Conservation (phyloP, 30 jellyfish, hydroid and myxozoan species). For the Chrysaora quinquecirrha region DNA sequence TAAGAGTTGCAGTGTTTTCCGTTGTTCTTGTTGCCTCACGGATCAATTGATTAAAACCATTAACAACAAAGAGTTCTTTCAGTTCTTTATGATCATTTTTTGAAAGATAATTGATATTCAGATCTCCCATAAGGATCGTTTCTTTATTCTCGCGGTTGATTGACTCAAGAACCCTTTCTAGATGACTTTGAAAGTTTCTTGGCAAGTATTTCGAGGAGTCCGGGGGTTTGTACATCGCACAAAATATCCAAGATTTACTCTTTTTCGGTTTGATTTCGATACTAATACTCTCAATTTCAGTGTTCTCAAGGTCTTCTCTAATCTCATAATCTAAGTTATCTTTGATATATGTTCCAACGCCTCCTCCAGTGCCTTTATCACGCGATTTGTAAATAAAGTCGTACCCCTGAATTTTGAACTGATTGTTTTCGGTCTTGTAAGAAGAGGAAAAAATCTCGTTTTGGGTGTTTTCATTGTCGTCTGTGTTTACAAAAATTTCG, state of each 20-base stretch:
- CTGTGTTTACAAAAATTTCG: slow-evolving; percentile 12
- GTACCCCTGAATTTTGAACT: slow-evolving; percentile 31
- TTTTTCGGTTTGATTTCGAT: slow-evolving; percentile 26
- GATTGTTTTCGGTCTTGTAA: slow-evolving; percentile 8
- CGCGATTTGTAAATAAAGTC: not conserved
- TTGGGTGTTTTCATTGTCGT: not conserved
- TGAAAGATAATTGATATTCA: slow-evolving; percentile 5
- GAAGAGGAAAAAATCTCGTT: not conserved
- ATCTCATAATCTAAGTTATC: not conserved
- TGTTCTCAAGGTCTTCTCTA: not conserved
- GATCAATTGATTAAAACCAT: slow-evolving; percentile 24
- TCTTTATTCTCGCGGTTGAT: slow-evolving; percentile 13
- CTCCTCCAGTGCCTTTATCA: slow-evolving; percentile 30
- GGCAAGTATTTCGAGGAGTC: slow-evolving; percentile 31
- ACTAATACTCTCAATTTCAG: slow-evolving; percentile 10
- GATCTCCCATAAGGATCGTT: slow-evolving; percentile 29
- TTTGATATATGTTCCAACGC: slow-evolving; percentile 23
- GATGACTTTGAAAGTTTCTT: slow-evolving; percentile 5
- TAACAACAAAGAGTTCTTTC: not conserved
- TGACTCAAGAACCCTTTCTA: not conserved
- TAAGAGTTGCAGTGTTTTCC: slow-evolving; percentile 18
- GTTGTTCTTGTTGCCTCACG: slow-evolving; percentile 13
- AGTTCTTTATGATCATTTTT: slow-evolving; percentile 12
- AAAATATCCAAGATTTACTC: not conserved
- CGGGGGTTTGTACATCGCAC: slow-evolving; percentile 26